Evolutionary conservation across 53 echinoderm and acorn worm species (phyloP).

Genomic region (Echinometra lucunter): DNA sequence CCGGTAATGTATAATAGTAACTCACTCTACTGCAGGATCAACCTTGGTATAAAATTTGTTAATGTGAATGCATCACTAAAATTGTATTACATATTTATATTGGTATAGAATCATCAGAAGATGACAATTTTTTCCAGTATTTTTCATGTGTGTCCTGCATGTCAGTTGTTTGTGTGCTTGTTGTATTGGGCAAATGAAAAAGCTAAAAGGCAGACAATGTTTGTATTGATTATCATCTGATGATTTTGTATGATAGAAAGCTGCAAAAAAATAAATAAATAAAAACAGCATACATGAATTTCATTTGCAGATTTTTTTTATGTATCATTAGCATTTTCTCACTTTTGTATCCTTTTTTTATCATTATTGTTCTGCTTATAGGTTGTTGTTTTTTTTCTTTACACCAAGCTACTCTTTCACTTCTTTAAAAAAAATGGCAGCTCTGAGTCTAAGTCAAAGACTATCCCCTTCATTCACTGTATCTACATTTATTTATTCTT

Average conservation of each 20-base stretch:
- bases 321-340: not conserved
- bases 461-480: not conserved
- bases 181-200: not conserved
- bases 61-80: not conserved
- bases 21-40: too few species aligned
- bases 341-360: not conserved
- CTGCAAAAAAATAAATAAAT: too few species aligned
- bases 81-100: too few species aligned
- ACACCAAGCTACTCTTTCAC: not conserved
- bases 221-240: not conserved
- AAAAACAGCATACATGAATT: not conserved
- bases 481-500: too few species aligned
- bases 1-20: conserved; percentile 61
- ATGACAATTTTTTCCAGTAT: not conserved
- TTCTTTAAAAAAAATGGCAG: not conserved
- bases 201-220: not conserved
- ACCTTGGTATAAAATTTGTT: not conserved
- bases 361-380: not conserved
- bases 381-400: not conserved
- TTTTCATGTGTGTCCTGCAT: not conserved
- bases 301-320: not conserved
- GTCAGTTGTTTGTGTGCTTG: not conserved
- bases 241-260: too few species aligned
- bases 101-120: too few species aligned
- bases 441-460: too few species aligned